phyloP scores from a whole-genome alignment of 2,888 invertebrate genomes.

The Habrosyne pyritoides region DNA sequence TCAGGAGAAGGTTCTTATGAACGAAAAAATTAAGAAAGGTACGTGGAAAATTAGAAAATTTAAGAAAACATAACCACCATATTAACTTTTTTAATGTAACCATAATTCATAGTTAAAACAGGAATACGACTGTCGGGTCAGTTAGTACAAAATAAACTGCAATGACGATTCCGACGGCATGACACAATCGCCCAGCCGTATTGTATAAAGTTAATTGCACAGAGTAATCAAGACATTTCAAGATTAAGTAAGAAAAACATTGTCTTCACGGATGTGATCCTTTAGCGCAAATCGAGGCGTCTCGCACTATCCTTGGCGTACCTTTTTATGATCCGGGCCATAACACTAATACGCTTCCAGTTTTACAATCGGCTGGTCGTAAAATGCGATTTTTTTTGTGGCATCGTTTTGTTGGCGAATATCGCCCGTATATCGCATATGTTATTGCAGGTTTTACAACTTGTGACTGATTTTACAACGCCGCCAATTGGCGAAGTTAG shows the following conservation, averaged over 20 bases:
- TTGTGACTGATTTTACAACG: slow-evolving; percentile 79
- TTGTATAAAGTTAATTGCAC: no score
- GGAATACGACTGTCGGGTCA: no score
- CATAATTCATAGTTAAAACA: no score
- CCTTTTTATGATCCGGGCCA: not conserved
- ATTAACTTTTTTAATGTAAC: no score
- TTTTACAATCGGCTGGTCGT: slow-evolving; percentile 71
- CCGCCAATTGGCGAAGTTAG: slow-evolving; percentile 59
- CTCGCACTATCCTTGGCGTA: not conserved
- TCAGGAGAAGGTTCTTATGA: no score
- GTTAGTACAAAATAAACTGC: no score
- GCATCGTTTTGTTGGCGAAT: slow-evolving; percentile 50
- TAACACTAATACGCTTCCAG: slow-evolving; percentile 58
- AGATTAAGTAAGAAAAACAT: not conserved
- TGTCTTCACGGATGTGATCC: not conserved
- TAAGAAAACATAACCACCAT: no score
- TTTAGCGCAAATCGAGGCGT: not conserved
- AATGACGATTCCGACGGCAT: no score
- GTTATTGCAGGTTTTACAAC: slow-evolving; percentile 74
- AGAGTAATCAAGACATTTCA: no score
- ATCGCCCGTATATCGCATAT: slow-evolving; percentile 71
- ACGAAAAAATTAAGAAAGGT: no score
- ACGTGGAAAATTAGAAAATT: no score
- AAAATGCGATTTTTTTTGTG: slow-evolving; percentile 57
- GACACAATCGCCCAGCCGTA: no score